Conservation (phyloP, 2,888 invertebrate species). For the Sarcophaga caerulescens region DNA sequence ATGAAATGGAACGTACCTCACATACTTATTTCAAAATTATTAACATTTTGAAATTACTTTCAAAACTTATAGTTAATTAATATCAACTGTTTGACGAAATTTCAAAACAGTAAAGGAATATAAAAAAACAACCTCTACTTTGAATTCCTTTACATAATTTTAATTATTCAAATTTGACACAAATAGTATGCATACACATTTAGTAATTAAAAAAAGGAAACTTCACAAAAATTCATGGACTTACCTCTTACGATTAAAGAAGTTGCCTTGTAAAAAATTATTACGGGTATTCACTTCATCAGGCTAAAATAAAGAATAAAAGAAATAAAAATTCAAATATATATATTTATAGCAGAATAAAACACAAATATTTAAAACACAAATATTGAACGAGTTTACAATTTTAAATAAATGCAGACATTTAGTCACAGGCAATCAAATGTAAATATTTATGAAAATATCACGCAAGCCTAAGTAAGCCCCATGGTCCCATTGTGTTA, state of each 20-base stretch:
- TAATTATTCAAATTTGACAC: not conserved
- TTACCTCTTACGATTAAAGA: slow-evolving; percentile 81
- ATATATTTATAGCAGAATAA: not conserved
- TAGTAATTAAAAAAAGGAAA: not conserved
- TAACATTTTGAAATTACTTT: no score
- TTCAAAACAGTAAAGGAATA: no score
- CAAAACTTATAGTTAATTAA: no score
- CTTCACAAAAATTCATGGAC: slow-evolving; percentile 23
- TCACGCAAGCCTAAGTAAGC: not conserved
- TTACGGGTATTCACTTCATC: slow-evolving; percentile 80
- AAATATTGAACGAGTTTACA: not conserved
- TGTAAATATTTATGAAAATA: slow-evolving; percentile 31
- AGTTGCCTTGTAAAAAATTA: slow-evolving; percentile 79
- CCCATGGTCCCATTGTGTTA: not conserved
- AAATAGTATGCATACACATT: slow-evolving; percentile 63
- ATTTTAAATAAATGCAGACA: not conserved
- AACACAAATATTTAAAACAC: not conserved
- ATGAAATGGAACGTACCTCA: no score
- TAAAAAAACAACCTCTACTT: no score
- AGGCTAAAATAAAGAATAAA: slow-evolving; percentile 70
- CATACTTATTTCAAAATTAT: no score
- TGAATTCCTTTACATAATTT: no score
- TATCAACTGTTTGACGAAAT: no score
- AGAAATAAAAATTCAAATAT: not conserved
- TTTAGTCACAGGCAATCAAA: slow-evolving; percentile 2